Base-by-base conservation (phyloP, 2,113 vertebrate genomes). In the Gasterosteus nipponicus region DNA sequence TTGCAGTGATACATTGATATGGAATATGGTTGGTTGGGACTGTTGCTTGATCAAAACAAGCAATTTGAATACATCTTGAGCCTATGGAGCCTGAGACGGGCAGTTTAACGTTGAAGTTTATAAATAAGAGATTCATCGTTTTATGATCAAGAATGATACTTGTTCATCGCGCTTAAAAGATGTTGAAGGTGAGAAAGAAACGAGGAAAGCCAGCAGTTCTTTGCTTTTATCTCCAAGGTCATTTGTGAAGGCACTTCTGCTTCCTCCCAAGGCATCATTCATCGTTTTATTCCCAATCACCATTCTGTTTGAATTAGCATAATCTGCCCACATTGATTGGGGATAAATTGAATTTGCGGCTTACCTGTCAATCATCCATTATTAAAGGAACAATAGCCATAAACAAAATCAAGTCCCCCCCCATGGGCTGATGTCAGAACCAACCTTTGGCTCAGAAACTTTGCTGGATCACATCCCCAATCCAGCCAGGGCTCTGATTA, bases 281-380 rank as follows among this genome's bases (percentile, higher is more conserved):
- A 79, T 87, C 82, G 72, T 59, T 53, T 61, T 71, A 15, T 83
- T 79, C 78, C 53, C 71, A 82, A 78, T 83, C 81, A 75, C 51
- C 66, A 78, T 83, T 87, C 77, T 60, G 29, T 80, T 86, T 77
- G 72, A 86, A 84, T 87, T 87, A 89, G 64, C 68, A 78, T 84
- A 73, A 84, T 79, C 71, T 76, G 68, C 15, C 41, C 39, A 14
- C 58, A 63, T 61, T 86, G 82, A 83, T 86, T 83, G 75, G 67
- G 63, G 54, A 78, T 81, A 77, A 80, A 89, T 86, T 70, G 81
- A 86, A 69, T 74, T 70, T 4, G 74, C 84, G 75, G 74, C 67
- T 75, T 73, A 86, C 73, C 69, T 86, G 82, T 83, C 87, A 88
- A 85, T 88, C 75, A 77, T 9, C 49, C 10, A 3, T 88, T 83